phyloP scores from a whole-genome alignment of 2,113 vertebrate species.

The Pogonocichla stellata region DNA sequence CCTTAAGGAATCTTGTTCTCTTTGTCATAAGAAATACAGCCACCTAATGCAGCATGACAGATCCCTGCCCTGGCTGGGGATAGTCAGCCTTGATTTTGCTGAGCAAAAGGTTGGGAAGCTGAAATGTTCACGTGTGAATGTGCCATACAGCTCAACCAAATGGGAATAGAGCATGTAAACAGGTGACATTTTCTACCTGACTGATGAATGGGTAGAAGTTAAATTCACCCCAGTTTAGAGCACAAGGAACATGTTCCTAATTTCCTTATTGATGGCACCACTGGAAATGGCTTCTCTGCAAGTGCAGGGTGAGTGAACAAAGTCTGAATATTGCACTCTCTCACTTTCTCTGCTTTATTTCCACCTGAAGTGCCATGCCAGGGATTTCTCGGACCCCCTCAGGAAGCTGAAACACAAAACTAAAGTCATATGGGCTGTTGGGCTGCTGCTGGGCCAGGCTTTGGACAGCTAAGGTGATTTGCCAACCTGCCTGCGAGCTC shows the following conservation, averaged over 20 bases:
- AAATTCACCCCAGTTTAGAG: background rate
- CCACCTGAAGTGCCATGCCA: background rate
- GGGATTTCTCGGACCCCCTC: background rate
- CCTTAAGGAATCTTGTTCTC: slow-evolving; percentile 11
- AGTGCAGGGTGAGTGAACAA: background rate
- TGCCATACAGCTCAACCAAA: background rate
- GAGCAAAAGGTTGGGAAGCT: background rate
- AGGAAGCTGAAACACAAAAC: background rate
- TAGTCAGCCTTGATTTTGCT: background rate
- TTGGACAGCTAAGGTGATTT: background rate
- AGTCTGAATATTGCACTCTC: background rate
- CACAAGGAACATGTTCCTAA: background rate
- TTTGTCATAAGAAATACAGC: slow-evolving; percentile 11
- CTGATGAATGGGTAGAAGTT: background rate
- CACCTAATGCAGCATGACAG: background rate
- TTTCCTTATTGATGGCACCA: background rate
- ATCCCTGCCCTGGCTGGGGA: background rate
- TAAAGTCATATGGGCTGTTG: background rate
- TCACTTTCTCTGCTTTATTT: background rate
- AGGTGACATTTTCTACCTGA: background rate
- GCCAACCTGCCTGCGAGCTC: background rate
- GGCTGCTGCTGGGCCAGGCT: background rate
- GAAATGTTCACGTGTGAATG: background rate
- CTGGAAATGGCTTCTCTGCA: background rate
- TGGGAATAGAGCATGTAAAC: background rate